Percentiles rank a stretch among this genome's conserved stretches.
phyloP scores from a whole-genome alignment of 2,888 invertebrate species.

The Chrysolina americana region DNA sequence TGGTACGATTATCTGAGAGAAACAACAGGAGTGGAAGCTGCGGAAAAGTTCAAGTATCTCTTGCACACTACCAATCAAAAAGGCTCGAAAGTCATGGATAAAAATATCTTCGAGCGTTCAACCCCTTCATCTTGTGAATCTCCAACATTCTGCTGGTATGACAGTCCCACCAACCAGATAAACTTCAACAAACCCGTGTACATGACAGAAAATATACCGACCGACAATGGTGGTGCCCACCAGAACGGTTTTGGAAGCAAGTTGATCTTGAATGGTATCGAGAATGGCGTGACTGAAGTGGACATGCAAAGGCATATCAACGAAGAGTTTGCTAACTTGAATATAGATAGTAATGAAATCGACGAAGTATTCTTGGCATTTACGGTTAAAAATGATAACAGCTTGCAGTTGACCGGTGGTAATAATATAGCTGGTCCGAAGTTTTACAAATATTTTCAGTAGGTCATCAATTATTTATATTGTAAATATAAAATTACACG shows the following conservation, averaged over 20 bases:
- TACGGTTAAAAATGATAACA: constrained; percentile 59
- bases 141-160: constrained; percentile 64
- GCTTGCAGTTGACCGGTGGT: constrained; percentile 67
- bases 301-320: constrained; percentile 64
- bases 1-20: constrained; percentile 74
- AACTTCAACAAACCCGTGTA: constrained; percentile 66
- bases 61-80: constrained; percentile 62
- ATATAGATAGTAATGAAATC: constrained; percentile 57
- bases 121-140: constrained; percentile 59
- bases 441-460: constrained; percentile 75
- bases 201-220: constrained; percentile 58
- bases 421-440: constrained; percentile 64
- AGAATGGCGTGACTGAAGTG: constrained; percentile 47
- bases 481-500: constrained; percentile 51
- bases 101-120: constrained; percentile 55
- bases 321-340: constrained; percentile 64
- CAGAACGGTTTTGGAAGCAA: constrained; percentile 36
- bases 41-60: constrained; percentile 71
- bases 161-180: constrained; percentile 65
- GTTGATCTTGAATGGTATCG: constrained; percentile 23
- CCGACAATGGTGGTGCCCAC: constrained; percentile 28
- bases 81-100: constrained; percentile 55
- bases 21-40: constrained; percentile 73
- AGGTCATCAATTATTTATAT: constrained; percentile 40
- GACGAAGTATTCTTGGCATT: constrained; percentile 64